Conservation (phyloP, 2,797 vertebrate species). For the Anguilla marmorata region DNA sequence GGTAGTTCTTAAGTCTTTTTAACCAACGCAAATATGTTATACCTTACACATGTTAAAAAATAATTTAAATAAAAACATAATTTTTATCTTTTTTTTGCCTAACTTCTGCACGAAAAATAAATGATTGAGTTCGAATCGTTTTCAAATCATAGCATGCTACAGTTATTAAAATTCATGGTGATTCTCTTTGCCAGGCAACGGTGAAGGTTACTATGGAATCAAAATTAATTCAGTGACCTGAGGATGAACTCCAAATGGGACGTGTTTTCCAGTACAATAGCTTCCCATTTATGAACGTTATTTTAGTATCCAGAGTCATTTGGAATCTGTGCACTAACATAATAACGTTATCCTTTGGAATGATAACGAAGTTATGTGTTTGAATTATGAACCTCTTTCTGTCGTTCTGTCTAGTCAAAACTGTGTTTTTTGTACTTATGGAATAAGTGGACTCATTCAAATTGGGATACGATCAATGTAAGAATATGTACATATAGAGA, state of each 20-base stretch:
- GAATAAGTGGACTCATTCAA: neutral
- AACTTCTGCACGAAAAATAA: neutral
- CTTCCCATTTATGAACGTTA: neutral
- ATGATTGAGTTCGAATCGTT: neutral
- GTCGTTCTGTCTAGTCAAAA: neutral
- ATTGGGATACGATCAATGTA: neutral
- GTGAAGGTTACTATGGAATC: slow-evolving; percentile 9
- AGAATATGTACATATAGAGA: neutral
- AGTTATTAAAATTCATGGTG: neutral
- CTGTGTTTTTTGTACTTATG: neutral
- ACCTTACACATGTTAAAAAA: no score
- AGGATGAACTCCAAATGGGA: slow-evolving; percentile 11
- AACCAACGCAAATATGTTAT: neutral
- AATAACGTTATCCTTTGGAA: neutral
- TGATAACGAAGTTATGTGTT: neutral
- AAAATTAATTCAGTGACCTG: slow-evolving; percentile 11
- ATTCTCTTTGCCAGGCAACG: slow-evolving; percentile 9
- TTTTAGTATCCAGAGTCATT: neutral
- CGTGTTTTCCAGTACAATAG: slow-evolving; percentile 8
- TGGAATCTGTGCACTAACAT: neutral
- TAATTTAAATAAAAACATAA: no score
- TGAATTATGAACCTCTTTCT: neutral
- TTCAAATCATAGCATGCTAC: neutral
- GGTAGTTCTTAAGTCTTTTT: neutral
- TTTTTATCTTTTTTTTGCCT: neutral